Conservation (phyloP, 2,113 vertebrate genomes). For the Rattus rattus region DNA sequence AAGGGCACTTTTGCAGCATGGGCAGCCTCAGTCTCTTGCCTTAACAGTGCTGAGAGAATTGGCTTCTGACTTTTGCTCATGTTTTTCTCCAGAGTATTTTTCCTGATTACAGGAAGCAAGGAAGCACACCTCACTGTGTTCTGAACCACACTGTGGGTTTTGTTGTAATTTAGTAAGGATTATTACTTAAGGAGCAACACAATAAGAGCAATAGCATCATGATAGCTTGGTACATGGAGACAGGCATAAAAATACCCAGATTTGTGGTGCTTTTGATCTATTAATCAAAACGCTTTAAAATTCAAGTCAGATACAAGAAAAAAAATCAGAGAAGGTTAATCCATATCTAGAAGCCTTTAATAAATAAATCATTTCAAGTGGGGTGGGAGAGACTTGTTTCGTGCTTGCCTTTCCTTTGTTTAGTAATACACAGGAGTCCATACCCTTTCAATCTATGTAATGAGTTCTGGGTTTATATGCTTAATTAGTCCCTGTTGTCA, state of each 20-base stretch:
- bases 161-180: slow-evolving; percentile 58
- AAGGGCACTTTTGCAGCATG: neutral
- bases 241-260: slow-evolving; percentile 46
- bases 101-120: neutral
- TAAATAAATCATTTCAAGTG: slow-evolving; percentile 61
- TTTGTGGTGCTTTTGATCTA: slow-evolving; percentile 41
- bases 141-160: neutral
- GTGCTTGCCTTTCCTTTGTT: slow-evolving; percentile 55
- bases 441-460: slow-evolving; percentile 55
- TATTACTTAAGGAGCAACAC: slow-evolving; percentile 64
- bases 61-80: neutral
- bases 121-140: slow-evolving; percentile 14
- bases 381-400: neutral
- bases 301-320: slow-evolving; percentile 29
- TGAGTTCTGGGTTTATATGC: slow-evolving; percentile 54
- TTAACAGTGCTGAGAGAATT: slow-evolving; percentile 1
- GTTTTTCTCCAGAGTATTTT: slow-evolving; percentile 54
- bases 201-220: slow-evolving; percentile 49
- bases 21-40: neutral
- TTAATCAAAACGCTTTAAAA: slow-evolving; percentile 57
- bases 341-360: slow-evolving; percentile 56
- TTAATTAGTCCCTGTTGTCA: slow-evolving; percentile 63
- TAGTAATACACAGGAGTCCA: slow-evolving; percentile 46
- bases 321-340: slow-evolving; percentile 44
- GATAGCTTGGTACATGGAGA: neutral